Evolutionary conservation across 2,888 invertebrate genomes (phyloP), one percentile per base, ranked within the genome.

Genomic region (Hypolimnas misippus): DNA sequence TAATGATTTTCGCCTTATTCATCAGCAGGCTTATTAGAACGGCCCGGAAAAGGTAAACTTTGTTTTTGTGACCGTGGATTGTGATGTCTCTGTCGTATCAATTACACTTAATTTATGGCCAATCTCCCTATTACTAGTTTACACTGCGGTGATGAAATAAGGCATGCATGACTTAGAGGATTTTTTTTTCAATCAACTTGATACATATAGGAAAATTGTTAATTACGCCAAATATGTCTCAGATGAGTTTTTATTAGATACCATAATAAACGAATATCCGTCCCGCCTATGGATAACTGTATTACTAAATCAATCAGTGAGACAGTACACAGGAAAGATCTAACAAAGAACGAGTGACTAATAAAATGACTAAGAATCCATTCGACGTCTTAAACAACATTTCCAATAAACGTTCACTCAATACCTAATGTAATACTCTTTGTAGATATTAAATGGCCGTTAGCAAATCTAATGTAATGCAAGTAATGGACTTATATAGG

Each of bases 1-100:
- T 72, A 72, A 72, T 72, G 69, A 71, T 70, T 67, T 68, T 66
- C 52, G 49, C 70, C 70, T 68, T 73, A 70, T 70, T 62, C 42
- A 65, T 60, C 63, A 31, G 19, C 16, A 25, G 38, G 66, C 70
- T 68, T 69, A 71, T 71, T 69, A 70, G 66, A 65, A 62, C 35
- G 38, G 59, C 68, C 67, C 63, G 65, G 58, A 63, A 69, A 62
- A 64, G 69, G 62, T 55, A 66, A 62, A 67, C 63, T 58, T 38
- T 50, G 63, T 71, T 71, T 70, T 68, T 65, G 53, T 57, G 38
- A 29, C 31, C 51, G 21, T 25, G n/a, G 64, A 62, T 61, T 59
- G 67, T 65, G 67, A 72, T 68, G 67, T 70, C 70, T 69, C 70
- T 58, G 66, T 66, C 65, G 68, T 68, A 71, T 71, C 70, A 63